phyloP scores from a whole-genome alignment of 2,888 invertebrate genomes.

The Scaptomyza polygonia region DNA sequence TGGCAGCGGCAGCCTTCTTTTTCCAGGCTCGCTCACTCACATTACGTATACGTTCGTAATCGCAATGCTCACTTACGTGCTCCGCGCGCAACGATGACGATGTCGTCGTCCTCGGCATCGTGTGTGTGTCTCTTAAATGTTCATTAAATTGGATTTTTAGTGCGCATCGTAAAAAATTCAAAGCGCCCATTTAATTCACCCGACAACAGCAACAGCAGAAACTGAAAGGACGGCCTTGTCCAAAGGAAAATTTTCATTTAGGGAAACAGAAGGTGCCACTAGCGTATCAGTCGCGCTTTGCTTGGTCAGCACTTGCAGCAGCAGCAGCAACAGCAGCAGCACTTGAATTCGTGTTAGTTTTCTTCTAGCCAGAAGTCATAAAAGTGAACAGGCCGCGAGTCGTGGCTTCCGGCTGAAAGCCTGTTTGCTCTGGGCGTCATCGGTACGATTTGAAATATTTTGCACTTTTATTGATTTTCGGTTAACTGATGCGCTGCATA shows the following conservation, averaged over 20 bases:
- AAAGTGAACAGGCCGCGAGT: conserved; percentile 51
- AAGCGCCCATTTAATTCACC: conserved; percentile 76
- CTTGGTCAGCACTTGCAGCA: conserved; percentile 58
- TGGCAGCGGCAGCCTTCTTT: conserved; percentile 68
- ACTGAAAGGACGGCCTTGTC: conserved; percentile 18
- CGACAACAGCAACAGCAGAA: conserved; percentile 49
- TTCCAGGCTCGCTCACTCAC: conserved; percentile 41
- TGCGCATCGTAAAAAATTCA: conserved; percentile 81
- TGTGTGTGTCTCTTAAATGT: conserved; percentile 82
- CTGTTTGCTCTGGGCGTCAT: conserved; percentile 16
- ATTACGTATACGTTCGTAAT: conserved; percentile 70
- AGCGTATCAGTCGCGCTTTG: conserved; percentile 19
- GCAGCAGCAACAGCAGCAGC: conserved; percentile 39
- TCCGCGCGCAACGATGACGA: conserved; percentile 29
- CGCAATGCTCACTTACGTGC: conserved; percentile 64
- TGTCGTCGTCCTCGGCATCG: conserved; percentile 6
- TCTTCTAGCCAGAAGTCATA: conserved; percentile 51
- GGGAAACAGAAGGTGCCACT: conserved; percentile 53
- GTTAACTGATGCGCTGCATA: conserved; percentile 72
- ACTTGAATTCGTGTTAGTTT: conserved; percentile 44
- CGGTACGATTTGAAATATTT: conserved; percentile 75
- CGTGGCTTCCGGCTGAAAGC: conserved; percentile 22
- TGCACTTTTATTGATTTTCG: conserved; percentile 72
- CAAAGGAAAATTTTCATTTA: conserved; percentile 49
- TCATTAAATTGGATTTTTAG: conserved; percentile 84